These are phyloP conservation scores for Bagarius yarrelli DNA, from an alignment of 2,113 vertebrate genomes.

Conservation along the genomic window DNA sequence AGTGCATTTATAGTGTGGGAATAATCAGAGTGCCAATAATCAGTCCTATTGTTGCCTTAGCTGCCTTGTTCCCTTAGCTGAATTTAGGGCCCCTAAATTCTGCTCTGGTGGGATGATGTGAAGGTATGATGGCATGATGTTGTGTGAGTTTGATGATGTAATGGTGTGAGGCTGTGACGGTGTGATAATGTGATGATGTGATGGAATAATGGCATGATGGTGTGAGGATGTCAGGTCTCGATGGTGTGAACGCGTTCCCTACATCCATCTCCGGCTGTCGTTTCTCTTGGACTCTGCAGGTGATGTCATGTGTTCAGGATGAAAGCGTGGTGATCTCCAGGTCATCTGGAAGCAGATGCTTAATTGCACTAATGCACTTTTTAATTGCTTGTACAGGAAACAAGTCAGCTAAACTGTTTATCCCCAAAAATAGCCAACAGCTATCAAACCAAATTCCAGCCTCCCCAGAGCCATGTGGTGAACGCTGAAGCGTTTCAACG, in stretches of 20 bases:
- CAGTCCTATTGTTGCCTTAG: too few species aligned
- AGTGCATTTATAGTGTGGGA: too few species aligned
- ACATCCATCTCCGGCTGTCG: background rate
- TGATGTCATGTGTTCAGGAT: conserved; percentile 19
- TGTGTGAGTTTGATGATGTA: background rate
- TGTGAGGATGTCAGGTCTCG: too few species aligned
- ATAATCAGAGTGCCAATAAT: too few species aligned
- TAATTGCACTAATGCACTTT: conserved; percentile 24
- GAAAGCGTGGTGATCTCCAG: conserved; percentile 3
- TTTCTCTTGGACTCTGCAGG: background rate
- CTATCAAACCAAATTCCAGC: conserved; percentile 19
- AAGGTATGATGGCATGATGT: background rate
- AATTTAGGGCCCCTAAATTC: too few species aligned
- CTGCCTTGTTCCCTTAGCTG: too few species aligned
- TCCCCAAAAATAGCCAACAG: conserved; percentile 31
- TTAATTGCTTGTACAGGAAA: conserved; percentile 26
- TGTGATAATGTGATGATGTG: too few species aligned
- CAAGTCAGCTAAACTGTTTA: conserved; percentile 15
- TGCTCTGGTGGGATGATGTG: background rate
- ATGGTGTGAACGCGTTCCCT: background rate
- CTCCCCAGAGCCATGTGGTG: background rate
- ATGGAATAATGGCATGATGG: too few species aligned
- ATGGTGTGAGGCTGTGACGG: too few species aligned
- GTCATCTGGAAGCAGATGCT: conserved; percentile 42
- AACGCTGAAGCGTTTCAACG: background rate